Percentiles rank a stretch among this genome's conserved stretches.
phyloP scores from a whole-genome alignment of 2,113 vertebrate genomes.

The Atherinomorus stipes region DNA sequence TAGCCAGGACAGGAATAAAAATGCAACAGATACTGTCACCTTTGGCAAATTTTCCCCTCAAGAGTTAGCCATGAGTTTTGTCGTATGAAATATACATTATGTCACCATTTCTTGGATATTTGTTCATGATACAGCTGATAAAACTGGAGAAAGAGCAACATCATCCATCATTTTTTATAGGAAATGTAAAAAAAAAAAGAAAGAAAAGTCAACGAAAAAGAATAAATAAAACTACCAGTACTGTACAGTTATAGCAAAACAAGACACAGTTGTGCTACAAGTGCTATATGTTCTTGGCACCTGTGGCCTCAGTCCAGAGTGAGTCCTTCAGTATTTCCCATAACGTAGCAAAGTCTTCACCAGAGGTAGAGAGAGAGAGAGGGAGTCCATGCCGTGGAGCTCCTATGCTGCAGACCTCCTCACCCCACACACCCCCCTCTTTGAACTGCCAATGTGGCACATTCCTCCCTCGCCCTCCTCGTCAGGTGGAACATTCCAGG shows the following conservation, averaged over 20 bases:
- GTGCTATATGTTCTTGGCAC: constrained; percentile 79
- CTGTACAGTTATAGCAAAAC: constrained; percentile 71
- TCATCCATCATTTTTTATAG: constrained; percentile 64
- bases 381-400: constrained; percentile 72
- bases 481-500: constrained; percentile 75
- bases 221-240: constrained; percentile 61
- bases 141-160: constrained; percentile 64
- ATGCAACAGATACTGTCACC: constrained; percentile 70
- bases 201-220: constrained; percentile 62
- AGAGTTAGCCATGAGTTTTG: constrained; percentile 58
- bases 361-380: constrained; percentile 72
- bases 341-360: constrained; percentile 57
- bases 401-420: constrained; percentile 52
- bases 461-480: constrained; percentile 71
- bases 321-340: constrained; percentile 69
- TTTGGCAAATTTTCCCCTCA: constrained; percentile 78
- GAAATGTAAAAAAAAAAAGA: constrained; percentile 57
- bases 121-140: constrained; percentile 64
- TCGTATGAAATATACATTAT: constrained; percentile 53
- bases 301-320: constrained; percentile 72
- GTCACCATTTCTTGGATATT: constrained; percentile 59
- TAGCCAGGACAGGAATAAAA: constrained; percentile 53
- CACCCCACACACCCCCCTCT: background rate
- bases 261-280: constrained; percentile 82
- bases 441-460: constrained; percentile 69